Base-by-base conservation (phyloP, 1,140 invertebrate genomes). In the Aphaenogaster ashmeadi region DNA sequence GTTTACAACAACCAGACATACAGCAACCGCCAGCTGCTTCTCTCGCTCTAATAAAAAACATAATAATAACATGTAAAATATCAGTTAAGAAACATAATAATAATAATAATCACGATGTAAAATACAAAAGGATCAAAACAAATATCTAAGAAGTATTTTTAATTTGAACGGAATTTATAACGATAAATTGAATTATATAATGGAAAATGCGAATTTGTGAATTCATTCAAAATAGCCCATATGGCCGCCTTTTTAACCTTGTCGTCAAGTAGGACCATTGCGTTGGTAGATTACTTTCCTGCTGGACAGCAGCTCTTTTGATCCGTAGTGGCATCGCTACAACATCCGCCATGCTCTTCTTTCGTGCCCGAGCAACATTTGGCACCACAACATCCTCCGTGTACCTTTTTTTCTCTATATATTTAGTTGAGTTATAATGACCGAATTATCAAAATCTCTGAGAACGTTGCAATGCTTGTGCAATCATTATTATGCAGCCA, bases 331-430 rank as follows among this genome's bases (percentile, higher is more conserved):
- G 69, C 67, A 60, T 75, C 62, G 18, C 64, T 85, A 85, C 92
- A 93, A 81, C 92, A 91, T 44, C 92, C 92, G 21, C 87, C 89
- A 38, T 18, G 64, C 50, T 91, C 80, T 38, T 90, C 91, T 27
- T 89, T 88, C 33, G 86, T 88, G 50, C 86, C 92, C 18, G 91
- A 33, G 69, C 92, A 93, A 83, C 92, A 93, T 64, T 89, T 91
- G n/a, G 92, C 87, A 41, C 90, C 91, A 77, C 92, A 93, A 87
- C 92, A 92, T 83, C 92, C 92, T 64, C 87, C 88, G 1, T 67
- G n/a, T 52, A 62, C 38, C 41, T 90, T 89, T 87, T 58, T 89
- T 77, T 90, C 92, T 91, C 91, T 93, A 88, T 72, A 86, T 85
- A 93, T 89, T 89, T 47, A 84, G 69, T 90, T 83, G 90, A 77